Evolutionary conservation across 2,888 invertebrate genomes (phyloP), one percentile per base, ranked within the genome.

Genomic region (Synergus gifuensis): DNA sequence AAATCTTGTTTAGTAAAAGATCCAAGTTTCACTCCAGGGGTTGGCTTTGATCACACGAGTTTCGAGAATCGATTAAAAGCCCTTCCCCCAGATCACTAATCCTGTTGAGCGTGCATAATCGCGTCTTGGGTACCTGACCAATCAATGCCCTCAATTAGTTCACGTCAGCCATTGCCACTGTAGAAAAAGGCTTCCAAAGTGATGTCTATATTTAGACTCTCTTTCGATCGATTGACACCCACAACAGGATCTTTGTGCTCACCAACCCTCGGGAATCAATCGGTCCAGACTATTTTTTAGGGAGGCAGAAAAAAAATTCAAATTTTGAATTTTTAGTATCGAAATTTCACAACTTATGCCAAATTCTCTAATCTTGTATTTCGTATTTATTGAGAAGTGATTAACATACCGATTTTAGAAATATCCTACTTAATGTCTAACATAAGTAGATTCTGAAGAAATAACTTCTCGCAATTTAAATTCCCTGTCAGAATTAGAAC

Each of bases 61-160:
- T 83, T 83, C 73, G 81, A 79, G 82, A 82, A 81, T 84, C 84
- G 84, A 86, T 87, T 86, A 87, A 83, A 83, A 83, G 82, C 85
- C 84, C 85, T 82, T 85, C 81, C 82, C 80, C 82, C 83, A 76
- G 84, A 85, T 86, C 82, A 83, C 84, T 81, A 82, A 84, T 87
- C 84, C 85, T 84, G 84, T 85, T 80, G 84, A 86, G 86, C 87
- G 85, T 88, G 86, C 86, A 89, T 89, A 90, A 90, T 90, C 87
- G 87, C 84, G 85, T 87, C 88, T 89, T 89, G 85, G 84, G 81
- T 83, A 76, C 78, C 82, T 79, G 85, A 84, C 84, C 87, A 87
- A 89, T 89, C 87, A 87, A 85, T 85, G 86, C 84, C 85, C 85
- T 87, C 87, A 87, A 89, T 88, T 89, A 89, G 86, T 86, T 84